phyloP scores from a whole-genome alignment of 2,113 vertebrate genomes.

The Microtus montanus region DNA sequence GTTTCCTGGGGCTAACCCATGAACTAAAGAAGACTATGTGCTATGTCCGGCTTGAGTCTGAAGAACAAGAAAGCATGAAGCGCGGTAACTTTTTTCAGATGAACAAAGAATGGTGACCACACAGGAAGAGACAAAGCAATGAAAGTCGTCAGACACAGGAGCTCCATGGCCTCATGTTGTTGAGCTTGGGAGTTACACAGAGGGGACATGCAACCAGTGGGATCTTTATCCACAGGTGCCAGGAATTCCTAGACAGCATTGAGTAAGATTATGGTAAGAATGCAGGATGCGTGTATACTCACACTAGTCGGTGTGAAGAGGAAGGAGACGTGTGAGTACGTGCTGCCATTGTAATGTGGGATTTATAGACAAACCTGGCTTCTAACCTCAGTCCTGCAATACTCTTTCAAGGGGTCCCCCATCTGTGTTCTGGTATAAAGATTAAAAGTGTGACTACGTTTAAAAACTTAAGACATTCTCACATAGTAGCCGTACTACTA shows the following conservation, averaged over 20 bases:
- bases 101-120: background rate
- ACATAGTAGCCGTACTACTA: background rate
- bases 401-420: background rate
- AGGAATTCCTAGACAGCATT: background rate
- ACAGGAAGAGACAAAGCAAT: background rate
- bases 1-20: background rate
- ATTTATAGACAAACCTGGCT: background rate
- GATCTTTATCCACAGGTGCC: background rate
- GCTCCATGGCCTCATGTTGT: background rate
- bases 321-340: too few relatives aligned
- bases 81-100: background rate
- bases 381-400: background rate
- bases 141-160: background rate
- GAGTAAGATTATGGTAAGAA: accelerated
- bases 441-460: background rate
- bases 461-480: background rate
- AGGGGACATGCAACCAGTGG: background rate
- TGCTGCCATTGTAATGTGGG: background rate
- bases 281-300: background rate
- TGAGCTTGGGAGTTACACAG: background rate
- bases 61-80: background rate
- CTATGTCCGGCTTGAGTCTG: background rate
- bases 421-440: background rate
- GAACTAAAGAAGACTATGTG: background rate
- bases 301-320: background rate